Conservation (phyloP, 2,888 invertebrate species). For the Lottia scabra region DNA sequence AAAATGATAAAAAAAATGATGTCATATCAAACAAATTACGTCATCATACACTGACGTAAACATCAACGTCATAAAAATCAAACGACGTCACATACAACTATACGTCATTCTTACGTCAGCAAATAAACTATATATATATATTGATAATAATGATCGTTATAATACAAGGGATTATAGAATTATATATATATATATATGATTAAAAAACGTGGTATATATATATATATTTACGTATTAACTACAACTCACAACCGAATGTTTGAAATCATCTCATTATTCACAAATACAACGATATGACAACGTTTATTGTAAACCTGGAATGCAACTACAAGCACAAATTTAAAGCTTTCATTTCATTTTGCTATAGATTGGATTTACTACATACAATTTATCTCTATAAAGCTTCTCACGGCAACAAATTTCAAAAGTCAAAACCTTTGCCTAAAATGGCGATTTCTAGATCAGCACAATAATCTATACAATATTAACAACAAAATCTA, state of each 20-base stretch:
- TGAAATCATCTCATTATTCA: conserved; percentile 1
- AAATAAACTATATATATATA: background rate
- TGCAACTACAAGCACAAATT: background rate
- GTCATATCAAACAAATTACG: background rate
- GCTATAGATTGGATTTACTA: background rate
- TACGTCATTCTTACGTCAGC: background rate
- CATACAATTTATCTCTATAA: background rate
- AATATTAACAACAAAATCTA: too few species aligned
- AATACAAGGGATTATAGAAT: background rate
- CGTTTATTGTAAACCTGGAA: background rate
- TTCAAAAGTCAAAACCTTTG: too few species aligned
- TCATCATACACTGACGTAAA: conserved; percentile 1
- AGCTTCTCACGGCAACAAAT: too few species aligned
- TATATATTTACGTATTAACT: background rate
- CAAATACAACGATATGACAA: background rate
- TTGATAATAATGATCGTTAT: background rate
- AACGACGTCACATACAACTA: background rate
- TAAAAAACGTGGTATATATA: conserved; percentile 1
- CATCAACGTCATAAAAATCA: background rate
- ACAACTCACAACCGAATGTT: background rate
- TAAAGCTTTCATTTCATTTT: background rate
- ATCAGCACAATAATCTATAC: too few species aligned
- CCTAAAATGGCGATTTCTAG: too few species aligned
- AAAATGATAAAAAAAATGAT: conserved; percentile 1
- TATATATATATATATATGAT: conserved; percentile 10